Conservation (phyloP, 2,797 vertebrate species). For the Falco cherrug region DNA sequence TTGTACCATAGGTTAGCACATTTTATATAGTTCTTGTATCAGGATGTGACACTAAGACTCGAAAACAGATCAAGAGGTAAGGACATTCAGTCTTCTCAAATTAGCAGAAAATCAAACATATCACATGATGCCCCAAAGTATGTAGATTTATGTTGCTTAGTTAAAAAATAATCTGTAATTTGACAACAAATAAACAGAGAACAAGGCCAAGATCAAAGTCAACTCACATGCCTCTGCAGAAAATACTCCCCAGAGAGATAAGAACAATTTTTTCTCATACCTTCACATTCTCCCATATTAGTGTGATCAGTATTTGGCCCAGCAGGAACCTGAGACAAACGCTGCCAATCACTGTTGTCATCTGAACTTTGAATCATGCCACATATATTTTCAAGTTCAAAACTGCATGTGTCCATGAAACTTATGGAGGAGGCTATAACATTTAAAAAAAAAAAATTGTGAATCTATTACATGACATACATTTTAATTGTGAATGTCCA, state of each 20-base stretch:
- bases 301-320: conserved; percentile 87
- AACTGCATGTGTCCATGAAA: conserved; percentile 92
- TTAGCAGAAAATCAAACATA: neutral
- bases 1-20: neutral
- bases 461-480: neutral
- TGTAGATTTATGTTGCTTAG: neutral
- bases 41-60: neutral
- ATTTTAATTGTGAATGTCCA: neutral
- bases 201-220: neutral
- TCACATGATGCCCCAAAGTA: neutral
- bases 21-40: neutral
- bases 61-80: neutral
- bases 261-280: conserved; percentile 69
- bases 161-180: conserved; percentile 37
- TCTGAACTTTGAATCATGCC: conserved; percentile 89
- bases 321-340: conserved; percentile 57
- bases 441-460: neutral
- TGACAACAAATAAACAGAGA: neutral
- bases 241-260: conserved; percentile 4
- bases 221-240: neutral
- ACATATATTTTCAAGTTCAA: conserved; percentile 91
- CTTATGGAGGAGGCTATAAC: conserved; percentile 80
- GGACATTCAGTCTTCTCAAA: neutral
- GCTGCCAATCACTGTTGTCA: conserved; percentile 80
- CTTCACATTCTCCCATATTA: conserved; percentile 85